A percentile compares a stretch with the other conserved stretches of the same genome.
Evolutionary conservation across 2,113 vertebrate genomes (phyloP).

Genomic region (Macrotis lagotis): DNA sequence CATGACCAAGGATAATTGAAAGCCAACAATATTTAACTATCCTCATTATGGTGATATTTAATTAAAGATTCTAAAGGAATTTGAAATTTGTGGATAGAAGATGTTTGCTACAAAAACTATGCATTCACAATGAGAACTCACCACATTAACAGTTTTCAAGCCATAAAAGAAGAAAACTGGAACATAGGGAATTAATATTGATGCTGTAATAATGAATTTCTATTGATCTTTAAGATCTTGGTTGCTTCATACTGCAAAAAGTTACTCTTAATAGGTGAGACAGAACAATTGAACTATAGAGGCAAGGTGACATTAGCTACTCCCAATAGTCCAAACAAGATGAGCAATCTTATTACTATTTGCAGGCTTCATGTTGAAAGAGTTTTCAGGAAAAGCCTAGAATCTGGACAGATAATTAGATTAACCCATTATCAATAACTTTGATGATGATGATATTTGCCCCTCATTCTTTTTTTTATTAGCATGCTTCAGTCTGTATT

Average conservation of each 20-base stretch:
- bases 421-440: neutral
- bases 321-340: neutral
- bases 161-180: conserved; percentile 9
- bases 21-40: conserved; percentile 40
- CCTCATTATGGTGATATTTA: conserved; percentile 37
- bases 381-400: neutral
- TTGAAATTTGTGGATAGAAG: neutral
- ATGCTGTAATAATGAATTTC: neutral
- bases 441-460: no score
- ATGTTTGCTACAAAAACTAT: neutral
- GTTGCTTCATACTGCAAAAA: neutral
- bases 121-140: conserved; percentile 6
- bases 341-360: neutral
- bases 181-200: neutral
- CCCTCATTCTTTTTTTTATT: no score
- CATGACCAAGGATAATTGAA: conserved; percentile 38
- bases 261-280: neutral
- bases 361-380: neutral
- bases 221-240: neutral
- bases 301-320: neutral
- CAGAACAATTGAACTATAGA: neutral
- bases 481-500: no score
- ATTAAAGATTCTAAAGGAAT: neutral
- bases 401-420: neutral
- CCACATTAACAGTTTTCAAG: conserved; percentile 26